phyloP scores from a whole-genome alignment of 2,888 invertebrate genomes.

The Kryphioiulus occultus region DNA sequence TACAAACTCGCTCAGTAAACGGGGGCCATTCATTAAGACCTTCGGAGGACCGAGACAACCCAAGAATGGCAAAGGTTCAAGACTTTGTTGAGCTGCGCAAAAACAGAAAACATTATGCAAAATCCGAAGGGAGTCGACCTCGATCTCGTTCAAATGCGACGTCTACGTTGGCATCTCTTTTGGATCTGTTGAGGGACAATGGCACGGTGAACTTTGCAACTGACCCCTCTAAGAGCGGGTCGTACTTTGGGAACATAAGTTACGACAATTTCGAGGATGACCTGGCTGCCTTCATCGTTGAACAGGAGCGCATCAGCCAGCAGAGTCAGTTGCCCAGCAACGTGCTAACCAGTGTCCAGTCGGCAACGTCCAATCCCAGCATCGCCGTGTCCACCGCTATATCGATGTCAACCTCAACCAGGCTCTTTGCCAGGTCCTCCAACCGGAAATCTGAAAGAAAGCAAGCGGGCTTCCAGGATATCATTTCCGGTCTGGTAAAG shows the following conservation, averaged over 20 bases:
- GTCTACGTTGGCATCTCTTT: not conserved
- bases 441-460: conserved; percentile 41
- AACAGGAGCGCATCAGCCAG: not conserved
- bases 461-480: conserved; percentile 72
- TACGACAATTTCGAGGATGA: conserved; percentile 41
- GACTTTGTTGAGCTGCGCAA: not conserved
- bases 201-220: not conserved
- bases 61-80: not conserved
- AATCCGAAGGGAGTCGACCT: not conserved
- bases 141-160: not conserved
- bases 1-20: not conserved
- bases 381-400: not conserved
- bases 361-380: not conserved
- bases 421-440: conserved; percentile 45
- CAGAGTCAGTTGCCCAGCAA: not conserved
- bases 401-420: conserved; percentile 37
- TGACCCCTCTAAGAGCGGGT: not conserved
- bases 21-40: not conserved
- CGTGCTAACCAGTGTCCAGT: not conserved
- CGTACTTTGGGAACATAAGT: not conserved
- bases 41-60: not conserved
- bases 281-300: conserved; percentile 18
- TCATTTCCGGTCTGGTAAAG: conserved; percentile 84
- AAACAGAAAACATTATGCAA: not conserved
- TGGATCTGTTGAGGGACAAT: not conserved